Percentiles rank a stretch among this genome's conserved stretches.
phyloP scores from a whole-genome alignment of 1,140 invertebrate species.

The Bombus affinis region DNA sequence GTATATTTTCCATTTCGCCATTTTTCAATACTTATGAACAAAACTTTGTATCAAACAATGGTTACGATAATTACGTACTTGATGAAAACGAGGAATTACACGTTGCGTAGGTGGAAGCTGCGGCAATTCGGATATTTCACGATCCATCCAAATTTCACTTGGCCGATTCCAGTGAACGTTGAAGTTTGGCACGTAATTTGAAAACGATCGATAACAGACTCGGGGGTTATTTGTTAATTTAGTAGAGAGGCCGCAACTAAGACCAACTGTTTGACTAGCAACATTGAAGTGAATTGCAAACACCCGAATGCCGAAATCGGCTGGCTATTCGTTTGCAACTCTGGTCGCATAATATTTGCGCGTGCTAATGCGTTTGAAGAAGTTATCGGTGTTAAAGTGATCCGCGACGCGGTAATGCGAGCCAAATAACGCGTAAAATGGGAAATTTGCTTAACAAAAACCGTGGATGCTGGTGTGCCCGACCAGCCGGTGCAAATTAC shows the following conservation, averaged over 20 bases:
- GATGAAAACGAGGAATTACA: background rate
- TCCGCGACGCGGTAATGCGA: background rate
- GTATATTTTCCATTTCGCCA: too few relatives aligned
- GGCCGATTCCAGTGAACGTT: background rate
- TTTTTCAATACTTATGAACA: too few relatives aligned
- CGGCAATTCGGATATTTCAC: background rate
- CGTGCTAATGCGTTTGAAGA: conserved; percentile 11
- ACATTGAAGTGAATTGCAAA: conserved; percentile 35
- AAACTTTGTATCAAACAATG: too few relatives aligned
- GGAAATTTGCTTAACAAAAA: background rate
- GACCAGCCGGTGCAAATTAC: background rate
- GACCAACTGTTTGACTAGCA: conserved; percentile 31
- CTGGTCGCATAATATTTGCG: conserved; percentile 27
- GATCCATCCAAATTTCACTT: background rate
- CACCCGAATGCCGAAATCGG: background rate
- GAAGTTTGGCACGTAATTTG: background rate
- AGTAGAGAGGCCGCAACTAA: conserved; percentile 29
- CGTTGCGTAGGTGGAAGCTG: too few relatives aligned
- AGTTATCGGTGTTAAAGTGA: background rate
- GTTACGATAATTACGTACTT: background rate
- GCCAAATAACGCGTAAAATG: background rate
- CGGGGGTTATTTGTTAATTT: conserved; percentile 32
- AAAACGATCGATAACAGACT: conserved; percentile 3
- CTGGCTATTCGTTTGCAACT: background rate
- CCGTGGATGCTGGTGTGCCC: too few relatives aligned